Conservation (phyloP, 2,797 vertebrate species). For the Sebastes iracundus region DNA sequence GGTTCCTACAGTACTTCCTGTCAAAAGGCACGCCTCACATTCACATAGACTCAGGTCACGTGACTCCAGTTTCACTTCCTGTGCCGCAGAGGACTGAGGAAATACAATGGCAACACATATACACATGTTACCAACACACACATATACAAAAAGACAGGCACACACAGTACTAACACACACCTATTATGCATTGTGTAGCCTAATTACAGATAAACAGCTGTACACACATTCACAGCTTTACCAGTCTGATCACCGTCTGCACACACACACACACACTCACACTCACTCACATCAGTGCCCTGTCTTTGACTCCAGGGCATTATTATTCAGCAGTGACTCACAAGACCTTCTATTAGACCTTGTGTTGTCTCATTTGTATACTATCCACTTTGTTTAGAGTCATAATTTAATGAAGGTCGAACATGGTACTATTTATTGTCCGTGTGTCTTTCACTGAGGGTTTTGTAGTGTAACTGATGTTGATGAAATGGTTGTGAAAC, state of each 20-base stretch:
- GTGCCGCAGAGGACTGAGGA: conserved; percentile 11
- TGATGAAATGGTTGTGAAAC: background rate
- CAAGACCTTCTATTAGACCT: conserved; percentile 12
- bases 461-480: background rate
- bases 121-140: background rate
- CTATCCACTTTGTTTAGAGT: conserved; percentile 20
- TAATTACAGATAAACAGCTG: conserved; percentile 5
- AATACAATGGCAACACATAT: conserved; percentile 28
- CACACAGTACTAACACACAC: background rate
- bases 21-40: conserved; percentile 29
- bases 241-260: background rate
- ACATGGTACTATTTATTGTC: background rate
- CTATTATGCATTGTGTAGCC: background rate
- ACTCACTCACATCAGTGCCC: background rate
- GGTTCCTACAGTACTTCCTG: conserved; percentile 47
- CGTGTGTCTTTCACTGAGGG: background rate
- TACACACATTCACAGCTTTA: background rate
- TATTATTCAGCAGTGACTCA: conserved; percentile 28
- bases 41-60: conserved; percentile 46
- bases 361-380: background rate
- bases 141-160: background rate
- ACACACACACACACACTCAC: background rate
- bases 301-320: conserved; percentile 4
- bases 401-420: background rate
- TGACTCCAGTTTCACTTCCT: conserved; percentile 75